Conservation (phyloP, 2,797 vertebrate species). For the Sparus aurata region DNA sequence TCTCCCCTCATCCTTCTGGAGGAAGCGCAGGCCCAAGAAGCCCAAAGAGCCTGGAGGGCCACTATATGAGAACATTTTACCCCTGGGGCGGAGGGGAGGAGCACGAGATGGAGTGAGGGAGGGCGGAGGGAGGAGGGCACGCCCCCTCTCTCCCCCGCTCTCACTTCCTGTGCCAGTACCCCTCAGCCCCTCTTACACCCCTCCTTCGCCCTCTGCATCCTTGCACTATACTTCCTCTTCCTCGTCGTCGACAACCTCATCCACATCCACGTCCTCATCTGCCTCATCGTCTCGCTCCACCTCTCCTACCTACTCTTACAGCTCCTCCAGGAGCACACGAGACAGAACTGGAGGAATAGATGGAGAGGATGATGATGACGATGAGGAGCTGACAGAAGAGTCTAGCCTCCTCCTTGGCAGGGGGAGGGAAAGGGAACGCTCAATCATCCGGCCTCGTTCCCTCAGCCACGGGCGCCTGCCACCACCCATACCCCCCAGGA, state of each 20-base stretch:
- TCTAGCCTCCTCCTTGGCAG: slow-evolving; percentile 88
- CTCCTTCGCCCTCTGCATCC: slow-evolving; percentile 86
- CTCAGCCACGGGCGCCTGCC: slow-evolving; percentile 85
- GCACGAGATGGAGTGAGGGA: slow-evolving; percentile 82
- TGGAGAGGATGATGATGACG: slow-evolving; percentile 86
- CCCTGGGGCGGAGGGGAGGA: slow-evolving; percentile 85
- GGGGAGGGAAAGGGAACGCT: slow-evolving; percentile 83
- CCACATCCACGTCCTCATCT: slow-evolving; percentile 83
- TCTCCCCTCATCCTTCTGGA: slow-evolving; percentile 92
- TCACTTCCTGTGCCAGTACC: slow-evolving; percentile 86
- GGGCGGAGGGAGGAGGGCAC: slow-evolving; percentile 82
- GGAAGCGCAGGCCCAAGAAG: slow-evolving; percentile 90
- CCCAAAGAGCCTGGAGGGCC: slow-evolving; percentile 90
- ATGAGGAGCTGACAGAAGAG: slow-evolving; percentile 87
- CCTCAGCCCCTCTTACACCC: slow-evolving; percentile 86
- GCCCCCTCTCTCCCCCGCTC: slow-evolving; percentile 86
- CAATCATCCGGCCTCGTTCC: slow-evolving; percentile 85
- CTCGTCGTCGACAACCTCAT: slow-evolving; percentile 83
- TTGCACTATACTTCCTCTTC: slow-evolving; percentile 86
- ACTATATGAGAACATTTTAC: slow-evolving; percentile 88
- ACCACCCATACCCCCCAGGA: slow-evolving; percentile 87
- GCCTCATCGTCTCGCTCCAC: slow-evolving; percentile 86
- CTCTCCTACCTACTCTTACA: slow-evolving; percentile 85
- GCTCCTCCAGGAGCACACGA: slow-evolving; percentile 85
- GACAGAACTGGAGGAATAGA: slow-evolving; percentile 84